Conservation (phyloP, 1,140 invertebrate species). For the Aphaenogaster ashmeadi region DNA sequence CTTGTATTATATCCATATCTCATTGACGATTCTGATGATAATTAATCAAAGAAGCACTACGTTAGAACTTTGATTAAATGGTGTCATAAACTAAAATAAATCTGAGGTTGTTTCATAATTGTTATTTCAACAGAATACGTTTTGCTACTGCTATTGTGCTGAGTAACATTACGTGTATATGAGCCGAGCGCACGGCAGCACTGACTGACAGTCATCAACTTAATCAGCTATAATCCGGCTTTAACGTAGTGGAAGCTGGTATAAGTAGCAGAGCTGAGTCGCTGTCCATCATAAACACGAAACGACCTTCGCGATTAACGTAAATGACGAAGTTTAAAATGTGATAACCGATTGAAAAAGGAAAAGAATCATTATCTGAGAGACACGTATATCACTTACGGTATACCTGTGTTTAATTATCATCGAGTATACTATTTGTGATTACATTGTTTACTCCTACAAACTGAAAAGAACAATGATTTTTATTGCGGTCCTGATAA, state of each 20-base stretch:
- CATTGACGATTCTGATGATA: background rate
- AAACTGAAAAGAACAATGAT: background rate
- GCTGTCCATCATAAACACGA: background rate
- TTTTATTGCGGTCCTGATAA: slow-evolving; percentile 1
- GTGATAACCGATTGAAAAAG: background rate
- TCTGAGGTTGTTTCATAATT: background rate
- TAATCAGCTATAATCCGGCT: slow-evolving; percentile 30
- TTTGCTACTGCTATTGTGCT: background rate
- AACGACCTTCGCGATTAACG: background rate
- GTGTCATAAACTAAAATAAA: background rate
- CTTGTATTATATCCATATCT: background rate
- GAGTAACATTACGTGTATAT: background rate
- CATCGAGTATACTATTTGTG: background rate
- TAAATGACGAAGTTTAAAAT: background rate
- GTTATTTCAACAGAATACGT: background rate
- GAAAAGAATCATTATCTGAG: slow-evolving; percentile 30
- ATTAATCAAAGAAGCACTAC: background rate
- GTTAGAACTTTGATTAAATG: background rate
- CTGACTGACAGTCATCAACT: slow-evolving; percentile 2
- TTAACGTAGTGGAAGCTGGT: background rate
- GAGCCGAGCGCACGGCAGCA: background rate
- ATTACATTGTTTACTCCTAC: background rate
- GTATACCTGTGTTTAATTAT: background rate
- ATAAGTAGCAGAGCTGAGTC: background rate
- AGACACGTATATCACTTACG: background rate